Base-by-base conservation (phyloP, 2,888 invertebrate species). In the Oligia latruncula region DNA sequence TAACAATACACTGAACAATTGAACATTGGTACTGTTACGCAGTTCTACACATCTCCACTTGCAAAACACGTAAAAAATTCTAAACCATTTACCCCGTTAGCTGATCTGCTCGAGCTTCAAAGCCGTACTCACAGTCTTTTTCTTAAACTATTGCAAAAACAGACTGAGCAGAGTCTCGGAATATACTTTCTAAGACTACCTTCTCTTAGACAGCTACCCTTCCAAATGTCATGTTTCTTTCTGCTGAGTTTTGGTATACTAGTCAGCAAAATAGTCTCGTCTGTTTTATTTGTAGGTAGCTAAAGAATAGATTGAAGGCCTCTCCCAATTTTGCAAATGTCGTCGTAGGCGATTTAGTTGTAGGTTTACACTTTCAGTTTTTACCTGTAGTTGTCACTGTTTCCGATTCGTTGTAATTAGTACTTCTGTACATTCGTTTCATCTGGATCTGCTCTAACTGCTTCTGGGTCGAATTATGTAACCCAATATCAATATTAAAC, bases 1-100 rank as follows among this genome's bases (percentile, higher is more conserved):
- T 75, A 80, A 43, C 49, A 35, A 52, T 43, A 20, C 55, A 52
- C 20, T 17, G 0, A n/a, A 58, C 23, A 73, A 82, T 84, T 74
- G 80, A 77, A 74, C 1, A 60, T 46, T 3, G 17, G 17, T 20
- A 70, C 58, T 60, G 1, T 62, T 29, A 66, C 15, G 11, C 35
- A 35, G 60, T 67, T 65, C 11, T 46, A 13, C 55, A 43, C 55
- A 52, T 13, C 8, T 29, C 23, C 29, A 29, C 46, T 77, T 55
- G 29, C 49, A 62, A 62, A 75, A 35, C n/a, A 15, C 43, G 35
- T n/a, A n/a, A n/a, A 52, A 29, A 29, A n/a, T 35, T 58, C 29
- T 43, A 17, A 4, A 35, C 23, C 29, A 43, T 35, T 46, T 46
- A 13, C 20, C 23, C 43, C 15, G 23, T 15, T 23, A 43, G 0